These are phyloP conservation scores for Scaptomyza hsui DNA, from an alignment of 1,140 invertebrate genomes.

Conservation along the genomic window DNA sequence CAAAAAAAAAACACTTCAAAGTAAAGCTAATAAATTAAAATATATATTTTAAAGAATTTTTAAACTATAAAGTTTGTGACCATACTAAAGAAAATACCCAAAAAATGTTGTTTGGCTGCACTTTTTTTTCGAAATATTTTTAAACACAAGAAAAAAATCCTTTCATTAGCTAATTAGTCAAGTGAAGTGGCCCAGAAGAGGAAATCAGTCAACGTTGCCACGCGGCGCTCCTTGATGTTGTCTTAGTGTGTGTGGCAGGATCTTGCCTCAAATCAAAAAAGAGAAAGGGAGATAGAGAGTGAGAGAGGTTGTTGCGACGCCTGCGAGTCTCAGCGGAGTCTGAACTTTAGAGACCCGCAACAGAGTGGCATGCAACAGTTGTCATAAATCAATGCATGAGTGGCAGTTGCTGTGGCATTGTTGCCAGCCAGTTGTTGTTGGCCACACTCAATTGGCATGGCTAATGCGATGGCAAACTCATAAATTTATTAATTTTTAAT, in stretches of 20 bases:
- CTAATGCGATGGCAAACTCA: slow-evolving; percentile 78
- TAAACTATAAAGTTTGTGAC: no score
- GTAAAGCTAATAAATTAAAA: no score
- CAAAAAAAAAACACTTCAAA: no score
- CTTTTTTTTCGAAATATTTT: no score
- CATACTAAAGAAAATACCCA: no score
- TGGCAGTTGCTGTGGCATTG: slow-evolving; percentile 31
- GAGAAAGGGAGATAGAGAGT: slow-evolving; percentile 1
- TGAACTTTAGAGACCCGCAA: background rate
- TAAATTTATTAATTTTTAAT: slow-evolving; percentile 83
- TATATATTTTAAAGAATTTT: no score
- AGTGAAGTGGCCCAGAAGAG: slow-evolving; percentile 69
- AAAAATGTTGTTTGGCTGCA: no score
- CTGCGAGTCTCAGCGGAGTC: slow-evolving; percentile 39
- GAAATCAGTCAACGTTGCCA: slow-evolving; percentile 52
- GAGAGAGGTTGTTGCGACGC: slow-evolving; percentile 14
- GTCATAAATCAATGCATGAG: slow-evolving; percentile 42
- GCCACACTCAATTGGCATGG: slow-evolving; percentile 74
- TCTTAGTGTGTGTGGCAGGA: slow-evolving; percentile 12
- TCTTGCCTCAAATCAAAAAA: background rate
- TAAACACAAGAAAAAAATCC: slow-evolving; percentile 6
- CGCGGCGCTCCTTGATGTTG: slow-evolving; percentile 63
- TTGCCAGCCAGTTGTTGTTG: slow-evolving; percentile 56
- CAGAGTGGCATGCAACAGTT: slow-evolving; percentile 17
- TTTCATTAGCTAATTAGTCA: slow-evolving; percentile 68